Evolutionary conservation across 53 echinoderm and acorn worm species (phyloP).

Genomic region (Antedon mediterranea): DNA sequence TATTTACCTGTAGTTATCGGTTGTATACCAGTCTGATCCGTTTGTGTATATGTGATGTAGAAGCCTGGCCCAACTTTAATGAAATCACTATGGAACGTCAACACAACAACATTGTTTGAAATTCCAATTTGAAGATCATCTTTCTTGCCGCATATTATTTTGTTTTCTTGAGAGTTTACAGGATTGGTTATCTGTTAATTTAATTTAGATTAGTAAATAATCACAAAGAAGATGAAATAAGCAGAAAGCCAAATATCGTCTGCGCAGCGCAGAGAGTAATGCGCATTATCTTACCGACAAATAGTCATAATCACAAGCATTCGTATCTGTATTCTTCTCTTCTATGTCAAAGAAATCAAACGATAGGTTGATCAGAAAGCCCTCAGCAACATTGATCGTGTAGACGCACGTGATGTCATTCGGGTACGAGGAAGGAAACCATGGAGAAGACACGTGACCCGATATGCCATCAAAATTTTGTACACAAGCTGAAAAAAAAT

Average conservation of each 20-base stretch:
- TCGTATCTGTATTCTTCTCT: constrained; percentile 13
- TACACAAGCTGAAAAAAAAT: constrained; percentile 24
- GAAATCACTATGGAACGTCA: constrained; percentile 47
- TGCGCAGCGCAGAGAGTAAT: too few relatives aligned
- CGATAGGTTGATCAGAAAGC: constrained; percentile 19
- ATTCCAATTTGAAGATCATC: constrained; percentile 31
- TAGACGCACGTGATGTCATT: constrained; percentile 38
- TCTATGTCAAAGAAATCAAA: constrained; percentile 38
- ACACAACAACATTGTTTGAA: constrained; percentile 10
- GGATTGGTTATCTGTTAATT: constrained; percentile 8
- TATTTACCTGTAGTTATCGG: background rate
- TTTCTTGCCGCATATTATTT: constrained; percentile 45
- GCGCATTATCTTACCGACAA: constrained; percentile 34
- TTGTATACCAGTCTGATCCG: constrained; percentile 3
- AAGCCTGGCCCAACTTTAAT: constrained; percentile 51
- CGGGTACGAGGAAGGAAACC: constrained; percentile 28
- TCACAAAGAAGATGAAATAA: too few relatives aligned
- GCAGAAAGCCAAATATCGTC: too few relatives aligned
- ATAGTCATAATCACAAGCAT: constrained; percentile 32
- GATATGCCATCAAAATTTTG: constrained; percentile 15
- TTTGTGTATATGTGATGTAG: constrained; percentile 25
- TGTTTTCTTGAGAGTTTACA: constrained; percentile 5
- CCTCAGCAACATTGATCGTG: constrained; percentile 27
- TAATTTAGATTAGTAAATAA: background rate
- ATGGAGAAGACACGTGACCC: constrained; percentile 32